Base-by-base conservation (phyloP, 1,140 invertebrate genomes). In the Drosophila tani region DNA sequence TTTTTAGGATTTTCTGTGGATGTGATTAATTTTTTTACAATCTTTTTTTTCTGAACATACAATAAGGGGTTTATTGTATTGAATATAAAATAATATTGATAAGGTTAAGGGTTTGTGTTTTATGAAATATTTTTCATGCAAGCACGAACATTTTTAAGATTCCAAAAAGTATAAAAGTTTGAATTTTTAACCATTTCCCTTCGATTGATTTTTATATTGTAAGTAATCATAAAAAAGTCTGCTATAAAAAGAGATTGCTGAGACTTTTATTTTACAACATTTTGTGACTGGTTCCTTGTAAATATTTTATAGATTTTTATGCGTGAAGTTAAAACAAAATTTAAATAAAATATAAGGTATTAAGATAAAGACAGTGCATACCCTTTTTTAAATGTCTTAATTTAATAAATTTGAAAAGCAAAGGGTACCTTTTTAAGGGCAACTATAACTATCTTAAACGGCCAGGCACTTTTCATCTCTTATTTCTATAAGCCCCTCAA, bases 391-490 rank as follows among this genome's bases (percentile, higher is more conserved):
- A 4, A 38, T 55, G 0, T 21, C 5, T 38, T 15, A 38, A 21
- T 21, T 55, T 21, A 1, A 11, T 55, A 11, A 15, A 38, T 15
- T 38, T 21, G 7, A 21, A 38, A 38, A 55, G 14, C 7, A 17
- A 17, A 6, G 0, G n/a, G 14, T 3, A 40, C 19, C 19, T 7
- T 21, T n/a, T 12, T 0, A 19, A n/a, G 2, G 17, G 14, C 21
- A 38, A 5, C 32, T 19, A 2, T 55, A 41, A 67, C 67, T 69
- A 69, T 67, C 62, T 45, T 24, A n/a, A 29, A 14, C 29, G 5
- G n/a, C 29, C 49, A 68, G 67, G 53, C 64, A 29, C 24, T 32
- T 55, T 69, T 55, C 49, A 45, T 67, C 21, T 53, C 35, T 67
- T 27, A 71, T 73, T 73, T 60, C 38, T 45, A 14, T 15, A 70